A percentile compares a stretch with the other conserved stretches of the same genome.
These are phyloP conservation scores for Galerucella pusilla DNA, from an alignment of 2,888 invertebrate genomes.

Conservation along the genomic window DNA sequence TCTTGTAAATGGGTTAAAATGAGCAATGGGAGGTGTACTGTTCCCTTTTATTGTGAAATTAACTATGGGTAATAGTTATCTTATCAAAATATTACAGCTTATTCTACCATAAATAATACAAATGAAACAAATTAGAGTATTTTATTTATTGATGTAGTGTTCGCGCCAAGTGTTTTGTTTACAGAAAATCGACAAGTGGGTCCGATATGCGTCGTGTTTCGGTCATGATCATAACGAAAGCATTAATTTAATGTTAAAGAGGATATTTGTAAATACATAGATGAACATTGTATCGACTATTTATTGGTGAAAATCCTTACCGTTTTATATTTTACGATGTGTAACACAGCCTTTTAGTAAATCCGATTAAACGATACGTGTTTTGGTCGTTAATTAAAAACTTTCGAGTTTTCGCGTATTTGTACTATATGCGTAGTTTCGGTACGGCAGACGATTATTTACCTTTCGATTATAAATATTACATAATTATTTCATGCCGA, in stretches of 20 bases:
- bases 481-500: slow-evolving; percentile 64
- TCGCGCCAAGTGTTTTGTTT: slow-evolving; percentile 51
- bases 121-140: slow-evolving; percentile 1
- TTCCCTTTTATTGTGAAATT: neutral
- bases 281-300: slow-evolving; percentile 27
- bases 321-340: slow-evolving; percentile 57
- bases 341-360: slow-evolving; percentile 59
- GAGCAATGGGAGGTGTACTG: neutral
- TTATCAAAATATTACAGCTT: neutral
- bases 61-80: neutral
- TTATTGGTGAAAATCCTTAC: slow-evolving; percentile 47
- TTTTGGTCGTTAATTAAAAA: slow-evolving; percentile 57
- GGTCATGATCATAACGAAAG: slow-evolving; percentile 34
- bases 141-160: slow-evolving; percentile 28
- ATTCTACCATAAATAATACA: slow-evolving; percentile 9
- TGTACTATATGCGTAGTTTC: slow-evolving; percentile 64
- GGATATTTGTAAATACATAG: slow-evolving; percentile 21
- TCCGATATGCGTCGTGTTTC: slow-evolving; percentile 47
- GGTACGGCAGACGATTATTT: slow-evolving; percentile 60
- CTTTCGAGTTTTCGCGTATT: slow-evolving; percentile 62
- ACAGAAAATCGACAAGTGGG: slow-evolving; percentile 54
- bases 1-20: neutral
- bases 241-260: slow-evolving; percentile 43
- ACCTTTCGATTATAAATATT: slow-evolving; percentile 59
- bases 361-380: slow-evolving; percentile 56